phyloP scores from a whole-genome alignment of 2,113 vertebrate genomes.

The Phodopus roborovskii region DNA sequence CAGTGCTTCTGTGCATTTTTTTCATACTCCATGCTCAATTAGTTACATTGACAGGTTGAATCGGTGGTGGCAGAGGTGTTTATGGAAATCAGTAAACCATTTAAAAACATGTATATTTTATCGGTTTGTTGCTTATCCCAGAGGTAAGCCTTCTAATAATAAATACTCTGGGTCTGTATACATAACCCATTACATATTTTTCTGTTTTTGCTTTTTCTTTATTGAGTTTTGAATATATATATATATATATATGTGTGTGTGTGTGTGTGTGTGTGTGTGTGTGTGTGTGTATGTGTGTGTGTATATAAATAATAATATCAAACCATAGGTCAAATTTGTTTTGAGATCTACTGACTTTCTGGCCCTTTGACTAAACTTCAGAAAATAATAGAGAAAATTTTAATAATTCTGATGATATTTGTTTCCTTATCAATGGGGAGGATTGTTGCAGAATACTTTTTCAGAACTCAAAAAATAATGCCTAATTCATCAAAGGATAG shows the following conservation, averaged over 20 bases:
- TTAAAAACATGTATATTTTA: not conserved
- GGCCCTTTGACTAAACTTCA: not conserved
- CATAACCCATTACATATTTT: slow-evolving; percentile 12
- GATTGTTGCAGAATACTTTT: slow-evolving; percentile 42
- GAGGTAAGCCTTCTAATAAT: not conserved
- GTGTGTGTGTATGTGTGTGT: no score
- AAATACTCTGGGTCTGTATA: not conserved
- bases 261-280: no score
- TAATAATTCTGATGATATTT: slow-evolving; percentile 19
- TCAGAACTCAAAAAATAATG: slow-evolving; percentile 31
- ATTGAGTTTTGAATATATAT: not conserved
- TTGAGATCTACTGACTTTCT: not conserved
- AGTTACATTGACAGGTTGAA: not conserved
- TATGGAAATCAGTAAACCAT: not conserved
- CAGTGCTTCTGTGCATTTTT: not conserved
- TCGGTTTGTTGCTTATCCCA: not conserved
- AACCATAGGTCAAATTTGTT: not conserved
- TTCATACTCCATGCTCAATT: not conserved
- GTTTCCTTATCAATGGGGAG: slow-evolving; percentile 27
- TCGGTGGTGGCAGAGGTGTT: not conserved
- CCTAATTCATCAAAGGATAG: slow-evolving; percentile 20
- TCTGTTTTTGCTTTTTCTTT: not conserved
- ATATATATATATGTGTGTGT: not conserved
- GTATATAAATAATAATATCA: not conserved
- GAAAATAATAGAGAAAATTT: slow-evolving; percentile 5